Evolutionary conservation across 1,140 invertebrate species (phyloP).

Genomic region (Piezodorus guildinii): DNA sequence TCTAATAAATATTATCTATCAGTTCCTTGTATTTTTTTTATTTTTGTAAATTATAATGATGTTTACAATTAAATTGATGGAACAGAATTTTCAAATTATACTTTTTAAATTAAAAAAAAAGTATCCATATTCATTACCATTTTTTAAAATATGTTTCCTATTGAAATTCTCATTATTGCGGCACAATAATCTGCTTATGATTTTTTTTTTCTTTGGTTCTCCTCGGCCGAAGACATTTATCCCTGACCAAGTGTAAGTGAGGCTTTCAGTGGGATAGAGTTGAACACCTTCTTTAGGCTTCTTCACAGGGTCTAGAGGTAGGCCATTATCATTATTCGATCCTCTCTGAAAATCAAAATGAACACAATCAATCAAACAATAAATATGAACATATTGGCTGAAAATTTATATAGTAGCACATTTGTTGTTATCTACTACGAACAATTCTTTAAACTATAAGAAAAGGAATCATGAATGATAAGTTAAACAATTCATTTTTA

Average conservation of each 20-base stretch:
- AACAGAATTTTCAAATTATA: not conserved
- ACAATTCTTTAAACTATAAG: too few species aligned
- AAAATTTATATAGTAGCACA: too few species aligned
- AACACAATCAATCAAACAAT: too few species aligned
- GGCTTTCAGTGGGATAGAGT: conserved; percentile 31
- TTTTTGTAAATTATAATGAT: not conserved
- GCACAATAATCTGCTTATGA: conserved; percentile 13
- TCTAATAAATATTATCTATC: not conserved
- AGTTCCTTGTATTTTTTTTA: not conserved
- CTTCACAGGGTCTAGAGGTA: too few species aligned
- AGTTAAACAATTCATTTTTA: too few species aligned
- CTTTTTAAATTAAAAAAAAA: not conserved
- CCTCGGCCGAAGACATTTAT: conserved; percentile 48
- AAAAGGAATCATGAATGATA: too few species aligned
- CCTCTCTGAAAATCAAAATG: too few species aligned
- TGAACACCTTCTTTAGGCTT: too few species aligned
- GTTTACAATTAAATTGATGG: not conserved
- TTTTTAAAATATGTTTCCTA: conserved; percentile 53
- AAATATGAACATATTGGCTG: too few species aligned
- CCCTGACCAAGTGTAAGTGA: conserved; percentile 57
- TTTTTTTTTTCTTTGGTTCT: conserved; percentile 25
- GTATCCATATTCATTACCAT: conserved; percentile 37
- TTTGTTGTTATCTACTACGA: too few species aligned
- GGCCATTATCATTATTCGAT: too few species aligned
- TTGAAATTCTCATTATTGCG: conserved; percentile 24